Base-by-base conservation (phyloP, 1,140 invertebrate species). In the Daktulosphaira vitifoliae region DNA sequence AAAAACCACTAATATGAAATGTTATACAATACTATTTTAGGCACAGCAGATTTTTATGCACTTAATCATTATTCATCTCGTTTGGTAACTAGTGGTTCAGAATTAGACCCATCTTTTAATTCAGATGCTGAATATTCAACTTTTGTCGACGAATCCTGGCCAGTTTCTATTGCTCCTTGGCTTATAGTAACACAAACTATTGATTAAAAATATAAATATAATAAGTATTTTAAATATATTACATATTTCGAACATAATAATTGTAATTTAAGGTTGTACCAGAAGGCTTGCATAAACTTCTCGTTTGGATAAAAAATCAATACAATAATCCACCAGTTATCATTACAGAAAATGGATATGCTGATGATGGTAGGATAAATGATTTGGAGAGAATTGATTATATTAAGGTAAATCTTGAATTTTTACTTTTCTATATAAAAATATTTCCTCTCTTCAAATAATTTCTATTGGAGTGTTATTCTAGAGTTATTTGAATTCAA, bases 401-500 rank as follows among this genome's bases (percentile, higher is more conserved):
- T 69, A 80, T 77, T 54, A 76, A 78, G 67, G 78, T 80, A 71
- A n/a, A n/a, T n/a, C n/a, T n/a, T n/a, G n/a, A n/a, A n/a, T n/a
- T n/a, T n/a, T n/a, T n/a, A n/a, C n/a, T n/a, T n/a, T n/a, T n/a
- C n/a, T n/a, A n/a, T n/a, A n/a, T n/a, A n/a, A n/a, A n/a, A n/a
- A n/a, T n/a, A n/a, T n/a, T n/a, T n/a, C n/a, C n/a, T n/a, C n/a
- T 33, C 5, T 33, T 5, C 29, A 33, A 33, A 5, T 5, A 33
- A 11, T 33, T 33, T 6, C 5, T 33, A 15, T 64, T 29, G 15
- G 22, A 20, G 49, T 54, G 49, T 15, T 16, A 38, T 50, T 20
- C 23, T 73, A 81, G 71, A 72, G 75, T 9, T 87, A 89, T 71
- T 76, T 89, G 22, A 79, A 81, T 62, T 77, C 82, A n/a, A 73